Evolutionary conservation across 2,113 vertebrate genomes (phyloP), one percentile per base, ranked within the genome.

Genomic region (Zapornia atra): DNA sequence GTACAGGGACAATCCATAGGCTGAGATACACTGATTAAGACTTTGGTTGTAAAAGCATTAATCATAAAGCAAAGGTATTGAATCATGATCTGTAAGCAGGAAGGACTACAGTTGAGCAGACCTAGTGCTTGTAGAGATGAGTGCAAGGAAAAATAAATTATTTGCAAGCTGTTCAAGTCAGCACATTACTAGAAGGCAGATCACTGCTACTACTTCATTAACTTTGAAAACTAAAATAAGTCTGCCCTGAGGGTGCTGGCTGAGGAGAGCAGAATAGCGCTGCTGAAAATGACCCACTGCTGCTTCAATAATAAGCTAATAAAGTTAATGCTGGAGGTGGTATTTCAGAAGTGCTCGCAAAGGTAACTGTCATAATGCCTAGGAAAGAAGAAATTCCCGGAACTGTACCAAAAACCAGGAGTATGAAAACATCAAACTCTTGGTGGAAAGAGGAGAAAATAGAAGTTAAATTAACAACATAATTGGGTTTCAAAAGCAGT

Each of bases 401-500:
- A 68, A 76, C 34, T 80, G 33, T 70, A 69, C 14, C 48, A 75
- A 71, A 90, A 90, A 66, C 0, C 8, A 26, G 17, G 15, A 66
- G 56, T 71, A 57, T 50, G 40, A 93, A 84, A 90, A 84, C 1
- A 0, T 57, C 40, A 88, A 86, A 25, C 20, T 92, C 22, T 4
- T 86, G 26, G 40, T 79, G 42, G 46, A 76, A 90, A 69, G 33
- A 84, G 40, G n/a, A 92, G 25, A 94, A 97, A 95, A 93, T 42
- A 84, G 60, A 80, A 93, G 61, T 66, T 96, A 82, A 90, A 95
- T 95, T 92, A 96, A 94, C 53, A 65, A 53, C 31, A 51, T 80
- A 93, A 94, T 92, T 95, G 53, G 22, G 50, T 84, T 91, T 94
- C 69, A 76, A 93, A 89, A 83, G 90, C 80, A 84, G 69, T 90